These are phyloP conservation scores for Toxonevra muliebris DNA, from an alignment of 2,888 invertebrate genomes.

Conservation along the genomic window DNA sequence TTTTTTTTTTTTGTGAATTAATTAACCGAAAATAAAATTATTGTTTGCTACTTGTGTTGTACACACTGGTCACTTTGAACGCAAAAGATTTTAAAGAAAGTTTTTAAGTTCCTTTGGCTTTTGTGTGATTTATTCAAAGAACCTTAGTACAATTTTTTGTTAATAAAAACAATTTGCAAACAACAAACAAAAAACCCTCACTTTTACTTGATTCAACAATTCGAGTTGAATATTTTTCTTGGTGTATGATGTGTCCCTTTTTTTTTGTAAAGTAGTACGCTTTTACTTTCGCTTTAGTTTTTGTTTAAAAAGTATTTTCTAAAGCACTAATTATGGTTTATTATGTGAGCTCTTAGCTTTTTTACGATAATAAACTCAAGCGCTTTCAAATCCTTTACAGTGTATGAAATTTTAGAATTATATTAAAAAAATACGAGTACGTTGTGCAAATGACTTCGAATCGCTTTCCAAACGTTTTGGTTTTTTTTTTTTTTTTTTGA, in stretches of 20 bases:
- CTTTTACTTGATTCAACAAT: conserved; percentile 12
- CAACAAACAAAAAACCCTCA: conserved; percentile 60
- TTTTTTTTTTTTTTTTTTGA: too few species aligned
- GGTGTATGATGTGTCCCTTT: conserved; percentile 30
- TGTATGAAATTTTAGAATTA: conserved; percentile 15
- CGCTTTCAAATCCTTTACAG: conserved; percentile 31
- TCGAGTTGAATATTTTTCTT: conserved; percentile 3
- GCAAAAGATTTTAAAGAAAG: conserved; percentile 22
- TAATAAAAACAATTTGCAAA: conserved; percentile 62
- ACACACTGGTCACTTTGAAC: conserved; percentile 55
- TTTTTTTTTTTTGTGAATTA: too few species aligned
- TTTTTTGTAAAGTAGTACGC: conserved; percentile 33
- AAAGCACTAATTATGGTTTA: conserved; percentile 53
- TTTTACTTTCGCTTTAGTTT: conserved; percentile 22
- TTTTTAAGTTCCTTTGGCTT: conserved; percentile 14
- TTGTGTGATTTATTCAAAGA: conserved; percentile 39
- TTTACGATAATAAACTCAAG: conserved; percentile 60
- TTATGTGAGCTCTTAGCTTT: conserved; percentile 58
- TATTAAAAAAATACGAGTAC: conserved; percentile 1
- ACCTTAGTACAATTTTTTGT: conserved; percentile 62
- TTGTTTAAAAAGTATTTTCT: conserved; percentile 22
- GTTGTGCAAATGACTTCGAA: conserved; percentile 4
- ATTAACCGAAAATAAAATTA: conserved; percentile 60
- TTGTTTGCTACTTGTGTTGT: conserved; percentile 64
- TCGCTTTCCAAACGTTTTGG: conserved; percentile 17